Base-by-base conservation (phyloP, 2,113 vertebrate species). In the Shinisaurus crocodilurus region DNA sequence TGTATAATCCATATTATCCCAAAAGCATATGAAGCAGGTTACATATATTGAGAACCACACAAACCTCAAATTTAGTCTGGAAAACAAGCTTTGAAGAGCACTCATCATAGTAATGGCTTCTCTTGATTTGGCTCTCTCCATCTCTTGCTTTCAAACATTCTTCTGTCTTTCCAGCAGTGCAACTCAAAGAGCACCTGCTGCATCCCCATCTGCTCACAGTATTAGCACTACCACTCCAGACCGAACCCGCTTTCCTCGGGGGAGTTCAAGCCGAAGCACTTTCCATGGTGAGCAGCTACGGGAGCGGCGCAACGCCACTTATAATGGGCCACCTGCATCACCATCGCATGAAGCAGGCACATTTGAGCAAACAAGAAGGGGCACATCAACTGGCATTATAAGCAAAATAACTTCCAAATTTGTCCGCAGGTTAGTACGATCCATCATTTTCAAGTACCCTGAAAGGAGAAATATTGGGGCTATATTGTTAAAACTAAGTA, bases 381-480 rank as follows among this genome's bases (percentile, higher is more conserved):
- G 99, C 20, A 99, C 99, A 0, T 99, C 99, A 81, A 99, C 99
- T 0, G 99, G 98, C 72, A 98, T 99, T 95, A 99, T 99, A 95
- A 97, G 99, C 98, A 99, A 99, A 96, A 98, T 99, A 96, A 99
- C 99, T 79, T 99, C 99, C 95, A 99, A 99, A 96, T 99, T 99
- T 77, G 98, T 98, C 3, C 99, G 99, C 98, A 99, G 99, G 99
- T 99, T 95, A 97, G 98, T 98, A 91, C 87, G 25, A 27, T 43
- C 34, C 85, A n/a, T 65, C 34, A 25, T 60, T 88, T 90, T 50
- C 40, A 32, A 6, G 40, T 85, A n/a, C 29, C 34, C 15, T 72
- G 25, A 80, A 80, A 29, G 54, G 43, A 70, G 84, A 29, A 89
- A 69, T 0, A 0, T 50, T 89, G 2, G 70, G 13, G 57, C 45